Evolutionary conservation across 2,113 vertebrate genomes (phyloP).

Genomic region (Charadrius vociferus): DNA sequence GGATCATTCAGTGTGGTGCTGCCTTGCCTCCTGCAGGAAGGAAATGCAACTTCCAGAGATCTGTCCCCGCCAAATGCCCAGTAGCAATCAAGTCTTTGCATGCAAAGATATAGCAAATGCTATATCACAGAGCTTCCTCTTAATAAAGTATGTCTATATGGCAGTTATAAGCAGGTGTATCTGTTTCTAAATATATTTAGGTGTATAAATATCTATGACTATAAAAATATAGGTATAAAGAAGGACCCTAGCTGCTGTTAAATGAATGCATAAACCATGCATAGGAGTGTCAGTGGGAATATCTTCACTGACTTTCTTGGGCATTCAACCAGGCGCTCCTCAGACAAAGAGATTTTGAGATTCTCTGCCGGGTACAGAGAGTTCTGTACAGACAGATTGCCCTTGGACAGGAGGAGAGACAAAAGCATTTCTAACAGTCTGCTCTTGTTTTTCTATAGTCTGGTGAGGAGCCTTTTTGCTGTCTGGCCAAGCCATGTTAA

Average conservation of each 20-base stretch:
- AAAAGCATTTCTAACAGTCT: neutral
- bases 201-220: neutral
- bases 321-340: neutral
- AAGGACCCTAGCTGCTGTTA: neutral
- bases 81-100: neutral
- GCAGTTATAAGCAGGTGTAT: neutral
- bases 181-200: neutral
- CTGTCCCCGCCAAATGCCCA: fast-evolving
- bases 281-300: neutral
- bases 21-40: neutral
- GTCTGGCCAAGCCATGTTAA: neutral
- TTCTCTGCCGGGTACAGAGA: neutral
- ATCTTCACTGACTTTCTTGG: neutral
- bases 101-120: neutral
- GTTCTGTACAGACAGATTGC: neutral
- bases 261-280: neutral
- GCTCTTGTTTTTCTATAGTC: neutral
- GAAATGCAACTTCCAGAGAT: neutral
- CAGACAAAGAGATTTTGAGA: neutral
- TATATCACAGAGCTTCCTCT: neutral
- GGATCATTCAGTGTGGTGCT: neutral
- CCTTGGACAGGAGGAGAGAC: neutral
- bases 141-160: neutral
- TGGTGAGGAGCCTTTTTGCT: neutral
- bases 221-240: neutral